Evolutionary conservation across 2,888 invertebrate species (phyloP).

Genomic region (Myopa tessellatipennis): DNA sequence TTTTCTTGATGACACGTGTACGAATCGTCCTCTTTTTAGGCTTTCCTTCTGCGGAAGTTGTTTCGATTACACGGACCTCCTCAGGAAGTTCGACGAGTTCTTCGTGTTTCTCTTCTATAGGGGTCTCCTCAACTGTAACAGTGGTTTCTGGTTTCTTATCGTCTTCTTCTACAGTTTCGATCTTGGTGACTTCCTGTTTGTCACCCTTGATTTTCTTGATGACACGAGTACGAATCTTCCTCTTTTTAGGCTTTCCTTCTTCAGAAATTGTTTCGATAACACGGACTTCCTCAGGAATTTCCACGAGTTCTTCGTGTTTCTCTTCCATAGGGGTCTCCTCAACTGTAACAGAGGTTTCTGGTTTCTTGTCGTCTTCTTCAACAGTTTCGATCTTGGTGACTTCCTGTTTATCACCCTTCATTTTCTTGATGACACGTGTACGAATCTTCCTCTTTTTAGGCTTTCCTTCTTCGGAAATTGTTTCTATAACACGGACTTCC

Average conservation of each 20-base stretch:
- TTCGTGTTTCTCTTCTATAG: slow-evolving; percentile 1
- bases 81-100: slow-evolving; percentile 6
- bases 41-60: slow-evolving; percentile 11
- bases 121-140: slow-evolving; percentile 15
- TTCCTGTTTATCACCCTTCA: slow-evolving; percentile 13
- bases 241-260: slow-evolving; percentile 19
- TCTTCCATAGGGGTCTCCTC: slow-evolving; percentile 9
- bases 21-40: slow-evolving; percentile 6
- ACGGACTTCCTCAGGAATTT: slow-evolving; percentile 15
- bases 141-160: slow-evolving; percentile 19
- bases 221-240: neutral
- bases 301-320: neutral
- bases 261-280: slow-evolving; percentile 15
- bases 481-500: slow-evolving; percentile 16
- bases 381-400: slow-evolving; percentile 15
- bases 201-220: slow-evolving; percentile 20
- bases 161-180: slow-evolving; percentile 22
- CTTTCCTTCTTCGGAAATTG: slow-evolving; percentile 12
- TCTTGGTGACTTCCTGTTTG: slow-evolving; percentile 18
- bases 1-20: slow-evolving; percentile 14
- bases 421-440: slow-evolving; percentile 5
- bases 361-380: slow-evolving; percentile 15
- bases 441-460: slow-evolving; percentile 10
- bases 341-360: slow-evolving; percentile 17
- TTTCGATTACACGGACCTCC: slow-evolving; percentile 7